Conservation (phyloP, 92 coral and sea anemone genomes). For the Isaurus tuberculatus region DNA sequence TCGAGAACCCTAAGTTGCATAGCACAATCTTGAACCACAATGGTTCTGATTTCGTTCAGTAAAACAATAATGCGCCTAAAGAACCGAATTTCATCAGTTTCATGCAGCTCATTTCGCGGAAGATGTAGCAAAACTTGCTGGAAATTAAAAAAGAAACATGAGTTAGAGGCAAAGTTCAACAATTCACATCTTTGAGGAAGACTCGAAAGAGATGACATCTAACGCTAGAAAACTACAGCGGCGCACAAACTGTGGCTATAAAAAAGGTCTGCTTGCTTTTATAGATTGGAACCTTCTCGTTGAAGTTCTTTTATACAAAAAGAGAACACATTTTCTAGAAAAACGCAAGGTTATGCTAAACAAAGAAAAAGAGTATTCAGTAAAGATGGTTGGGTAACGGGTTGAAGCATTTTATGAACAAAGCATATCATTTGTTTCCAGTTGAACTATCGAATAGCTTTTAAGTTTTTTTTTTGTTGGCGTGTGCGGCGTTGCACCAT, state of each 20-base stretch:
- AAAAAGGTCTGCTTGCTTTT: background rate
- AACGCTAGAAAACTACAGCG: background rate
- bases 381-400: background rate
- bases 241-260: too few relatives aligned
- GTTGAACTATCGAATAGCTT: background rate
- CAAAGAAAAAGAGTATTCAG: background rate
- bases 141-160: background rate
- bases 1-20: background rate
- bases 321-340: background rate
- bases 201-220: background rate
- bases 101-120: background rate
- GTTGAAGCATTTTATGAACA: slow-evolving; percentile 10
- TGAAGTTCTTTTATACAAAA: background rate
- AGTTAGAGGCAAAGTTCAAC: background rate
- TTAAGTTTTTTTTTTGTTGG: background rate
- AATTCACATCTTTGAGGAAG: background rate
- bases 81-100: background rate
- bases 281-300: too few relatives aligned
- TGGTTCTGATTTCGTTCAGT: background rate
- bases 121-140: background rate
- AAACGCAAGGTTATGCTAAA: background rate
- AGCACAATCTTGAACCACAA: background rate
- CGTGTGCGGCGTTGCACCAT: slow-evolving; percentile 31
- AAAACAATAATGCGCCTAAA: background rate
- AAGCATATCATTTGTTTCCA: slow-evolving; percentile 20